These are phyloP conservation scores for Carassius gibelio DNA, from an alignment of 2,113 vertebrate genomes.

Conservation along the genomic window DNA sequence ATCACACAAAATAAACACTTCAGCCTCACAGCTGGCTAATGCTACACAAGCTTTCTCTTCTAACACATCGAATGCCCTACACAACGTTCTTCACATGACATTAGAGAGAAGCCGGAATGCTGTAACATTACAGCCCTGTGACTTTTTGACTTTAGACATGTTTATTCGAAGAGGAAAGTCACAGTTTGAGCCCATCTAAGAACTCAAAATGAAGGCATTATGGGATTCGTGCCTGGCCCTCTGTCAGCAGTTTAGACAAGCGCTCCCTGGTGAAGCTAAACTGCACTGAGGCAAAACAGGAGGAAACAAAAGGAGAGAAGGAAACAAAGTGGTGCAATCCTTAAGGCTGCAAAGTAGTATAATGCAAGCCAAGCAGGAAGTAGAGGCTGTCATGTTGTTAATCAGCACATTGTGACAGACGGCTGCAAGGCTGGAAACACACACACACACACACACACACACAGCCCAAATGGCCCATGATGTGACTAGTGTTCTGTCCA, in stretches of 20 bases:
- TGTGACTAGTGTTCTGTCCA: conserved; percentile 36
- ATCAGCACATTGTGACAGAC: conserved; percentile 77
- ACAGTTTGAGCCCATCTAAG: conserved; percentile 62
- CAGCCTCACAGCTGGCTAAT: conserved; percentile 47
- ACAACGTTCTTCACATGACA: not conserved
- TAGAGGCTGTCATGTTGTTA: conserved; percentile 74
- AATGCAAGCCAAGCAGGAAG: conserved; percentile 79
- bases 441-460: conserved; percentile 57
- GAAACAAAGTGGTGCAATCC: conserved; percentile 68
- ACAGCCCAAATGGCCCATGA: conserved; percentile 56
- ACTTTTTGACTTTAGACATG: conserved; percentile 42
- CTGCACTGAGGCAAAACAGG: conserved; percentile 55
- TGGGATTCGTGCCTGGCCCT: conserved; percentile 61
- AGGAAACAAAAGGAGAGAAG: conserved; percentile 56
- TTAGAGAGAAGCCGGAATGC: not conserved
- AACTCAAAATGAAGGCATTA: conserved; percentile 55
- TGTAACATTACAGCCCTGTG: not conserved
- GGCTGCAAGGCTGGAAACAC: conserved; percentile 64
- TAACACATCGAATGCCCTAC: not conserved
- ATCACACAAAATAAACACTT: conserved; percentile 70
- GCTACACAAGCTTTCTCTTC: conserved; percentile 14
- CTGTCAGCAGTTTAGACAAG: conserved; percentile 74
- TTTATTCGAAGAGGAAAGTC: conserved; percentile 55
- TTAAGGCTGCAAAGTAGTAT: conserved; percentile 70
- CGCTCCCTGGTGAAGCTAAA: conserved; percentile 40